phyloP scores from a whole-genome alignment of 1,140 invertebrate genomes.

The Drosophila repletoides region DNA sequence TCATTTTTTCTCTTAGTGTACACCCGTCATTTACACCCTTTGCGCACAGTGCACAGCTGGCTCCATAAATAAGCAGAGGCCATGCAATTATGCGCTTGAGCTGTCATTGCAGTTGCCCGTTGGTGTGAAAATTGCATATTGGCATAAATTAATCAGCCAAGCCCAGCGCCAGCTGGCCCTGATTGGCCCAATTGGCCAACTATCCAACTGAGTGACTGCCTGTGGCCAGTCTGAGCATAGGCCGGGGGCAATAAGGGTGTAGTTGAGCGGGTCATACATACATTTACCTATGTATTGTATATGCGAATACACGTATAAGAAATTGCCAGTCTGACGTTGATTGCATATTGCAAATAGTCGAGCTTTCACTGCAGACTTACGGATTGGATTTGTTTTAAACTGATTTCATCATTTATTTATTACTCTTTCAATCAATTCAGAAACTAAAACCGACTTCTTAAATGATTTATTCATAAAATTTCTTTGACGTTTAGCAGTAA shows the following conservation, averaged over 20 bases:
- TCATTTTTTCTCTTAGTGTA: background rate
- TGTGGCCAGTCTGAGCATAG: background rate
- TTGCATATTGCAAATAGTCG: background rate
- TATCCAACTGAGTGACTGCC: slow-evolving; percentile 31
- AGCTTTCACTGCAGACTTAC: background rate
- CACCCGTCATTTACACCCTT: slow-evolving; percentile 31
- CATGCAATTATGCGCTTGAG: slow-evolving; percentile 74
- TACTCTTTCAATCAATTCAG: background rate
- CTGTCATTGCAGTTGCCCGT: slow-evolving; percentile 70
- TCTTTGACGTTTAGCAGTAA: background rate
- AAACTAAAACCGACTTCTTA: too few relatives aligned
- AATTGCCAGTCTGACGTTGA: background rate
- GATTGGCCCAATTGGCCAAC: slow-evolving; percentile 56
- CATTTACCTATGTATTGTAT: slow-evolving; percentile 27
- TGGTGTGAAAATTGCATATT: slow-evolving; percentile 80
- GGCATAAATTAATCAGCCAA: slow-evolving; percentile 75
- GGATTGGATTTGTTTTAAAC: background rate
- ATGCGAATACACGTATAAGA: slow-evolving; percentile 13
- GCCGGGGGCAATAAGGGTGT: too few relatives aligned
- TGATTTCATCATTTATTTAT: background rate
- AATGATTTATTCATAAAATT: slow-evolving; percentile 1
- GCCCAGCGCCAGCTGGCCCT: slow-evolving; percentile 41
- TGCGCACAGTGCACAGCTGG: slow-evolving; percentile 12
- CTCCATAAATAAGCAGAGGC: slow-evolving; percentile 64
- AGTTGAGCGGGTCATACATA: slow-evolving; percentile 25